Conservation (phyloP, 2,113 vertebrate species). For the Condylura cristata region DNA sequence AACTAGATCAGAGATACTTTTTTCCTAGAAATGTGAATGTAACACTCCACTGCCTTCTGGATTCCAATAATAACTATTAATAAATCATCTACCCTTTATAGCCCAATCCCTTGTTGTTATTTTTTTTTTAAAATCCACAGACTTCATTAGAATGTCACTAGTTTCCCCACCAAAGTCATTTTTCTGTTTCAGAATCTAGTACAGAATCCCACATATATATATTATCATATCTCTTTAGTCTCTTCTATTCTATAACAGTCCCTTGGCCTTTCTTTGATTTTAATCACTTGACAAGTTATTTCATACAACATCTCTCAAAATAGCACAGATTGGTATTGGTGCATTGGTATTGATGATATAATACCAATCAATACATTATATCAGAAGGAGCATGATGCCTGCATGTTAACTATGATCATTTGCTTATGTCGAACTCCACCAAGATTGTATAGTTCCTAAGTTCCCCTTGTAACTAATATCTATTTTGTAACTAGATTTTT, state of each 20-base stretch:
- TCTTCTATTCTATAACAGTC: neutral
- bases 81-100: neutral
- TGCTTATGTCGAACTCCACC: neutral
- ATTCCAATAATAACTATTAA: neutral
- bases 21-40: neutral
- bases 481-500: neutral
- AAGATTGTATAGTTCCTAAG: neutral
- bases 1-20: neutral
- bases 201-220: neutral
- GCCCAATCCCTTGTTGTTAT: neutral
- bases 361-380: neutral
- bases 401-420: neutral
- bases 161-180: neutral
- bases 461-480: neutral
- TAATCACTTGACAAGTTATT: neutral
- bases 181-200: neutral
- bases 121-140: constrained; percentile 4
- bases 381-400: neutral
- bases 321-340: neutral
- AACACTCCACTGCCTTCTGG: neutral
- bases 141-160: neutral
- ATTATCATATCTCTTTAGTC: neutral
- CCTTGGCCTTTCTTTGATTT: neutral
- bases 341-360: no score
- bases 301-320: neutral